Evolutionary conservation across 2,888 invertebrate genomes (phyloP), one percentile per base, ranked within the genome.

Genomic region (Chrysotoxum bicinctum): DNA sequence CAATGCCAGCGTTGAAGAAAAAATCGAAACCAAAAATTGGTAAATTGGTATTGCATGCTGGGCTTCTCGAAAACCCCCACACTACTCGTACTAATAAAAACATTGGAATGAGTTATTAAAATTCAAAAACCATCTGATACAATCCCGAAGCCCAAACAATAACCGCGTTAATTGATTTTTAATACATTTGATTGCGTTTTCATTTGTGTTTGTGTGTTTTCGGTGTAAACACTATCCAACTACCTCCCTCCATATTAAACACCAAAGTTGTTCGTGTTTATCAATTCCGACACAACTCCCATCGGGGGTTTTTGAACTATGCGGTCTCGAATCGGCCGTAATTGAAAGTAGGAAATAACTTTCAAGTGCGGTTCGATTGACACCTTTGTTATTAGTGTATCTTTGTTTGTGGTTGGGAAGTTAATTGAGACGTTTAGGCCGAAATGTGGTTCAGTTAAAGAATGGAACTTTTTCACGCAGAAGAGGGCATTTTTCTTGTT

Each of bases 121-220:
- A 82, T 82, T 66, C 72, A 73, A 66, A 66, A 37, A 23, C 54
- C 68, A 12, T 64, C 66, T 76, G 64, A 77, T 54, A 58, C 64
- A 30, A 72, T 72, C 54, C 40, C 19, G 16, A 48, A 37, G 30
- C 26, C 14, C 64, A 52, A 70, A 60, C 72, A 72, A 26, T 52
- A 19, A 30, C 23, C 66, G 64, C 35, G 73, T 40, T 77, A 83
- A 83, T 79, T 83, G 83, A 69, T 79, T 84, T 74, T 79, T 70
- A 70, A 79, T 75, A 52, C 30, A 69, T 58, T 79, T 73, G 32
- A 56, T 64, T 69, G 69, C 48, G 62, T 62, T 77, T 64, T 64
- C 45, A 56, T 64, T 74, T 83, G 45, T 83, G 45, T 48, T 40
- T 35, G 10, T 83, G 43, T 83, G 43, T 48, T 40, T 37, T 8